Percentiles rank a stretch among this genome's conserved stretches.
These are phyloP conservation scores for Vanessa tameamea DNA, from an alignment of 1,140 invertebrate species.

Conservation along the genomic window DNA sequence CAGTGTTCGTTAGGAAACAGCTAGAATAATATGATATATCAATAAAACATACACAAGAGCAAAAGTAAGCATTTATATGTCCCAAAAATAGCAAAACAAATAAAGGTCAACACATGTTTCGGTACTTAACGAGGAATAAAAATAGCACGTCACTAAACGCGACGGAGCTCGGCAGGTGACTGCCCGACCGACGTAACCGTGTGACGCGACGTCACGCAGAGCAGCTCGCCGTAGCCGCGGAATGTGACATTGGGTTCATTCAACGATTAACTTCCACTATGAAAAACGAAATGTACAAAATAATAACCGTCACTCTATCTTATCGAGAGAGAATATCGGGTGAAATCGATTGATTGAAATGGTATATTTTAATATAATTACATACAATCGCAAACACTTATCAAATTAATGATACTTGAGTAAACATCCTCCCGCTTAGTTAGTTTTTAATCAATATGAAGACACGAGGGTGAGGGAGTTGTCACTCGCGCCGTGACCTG, in stretches of 20 bases:
- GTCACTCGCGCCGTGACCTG: not conserved
- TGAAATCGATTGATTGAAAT: not conserved
- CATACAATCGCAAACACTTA: not conserved
- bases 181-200: not conserved
- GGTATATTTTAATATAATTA: not conserved
- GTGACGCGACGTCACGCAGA: slow-evolving; percentile 1
- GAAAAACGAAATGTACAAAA: not conserved
- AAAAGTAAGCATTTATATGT: too few species aligned
- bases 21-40: too few species aligned
- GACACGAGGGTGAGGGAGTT: not conserved
- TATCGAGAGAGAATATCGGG: too few species aligned
- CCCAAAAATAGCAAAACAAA: too few species aligned
- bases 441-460: slow-evolving; percentile 19
- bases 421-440: slow-evolving; percentile 8
- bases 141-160: not conserved
- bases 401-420: not conserved
- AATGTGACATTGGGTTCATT: not conserved
- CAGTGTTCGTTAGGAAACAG: too few species aligned
- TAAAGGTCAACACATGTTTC: too few species aligned
- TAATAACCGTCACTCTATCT: not conserved
- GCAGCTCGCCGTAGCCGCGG: not conserved
- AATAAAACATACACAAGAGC: too few species aligned
- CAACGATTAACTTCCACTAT: not conserved
- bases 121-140: not conserved
- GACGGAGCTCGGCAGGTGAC: not conserved